Base-by-base conservation (phyloP, 1,140 invertebrate genomes). In the Ectropis grisescens region DNA sequence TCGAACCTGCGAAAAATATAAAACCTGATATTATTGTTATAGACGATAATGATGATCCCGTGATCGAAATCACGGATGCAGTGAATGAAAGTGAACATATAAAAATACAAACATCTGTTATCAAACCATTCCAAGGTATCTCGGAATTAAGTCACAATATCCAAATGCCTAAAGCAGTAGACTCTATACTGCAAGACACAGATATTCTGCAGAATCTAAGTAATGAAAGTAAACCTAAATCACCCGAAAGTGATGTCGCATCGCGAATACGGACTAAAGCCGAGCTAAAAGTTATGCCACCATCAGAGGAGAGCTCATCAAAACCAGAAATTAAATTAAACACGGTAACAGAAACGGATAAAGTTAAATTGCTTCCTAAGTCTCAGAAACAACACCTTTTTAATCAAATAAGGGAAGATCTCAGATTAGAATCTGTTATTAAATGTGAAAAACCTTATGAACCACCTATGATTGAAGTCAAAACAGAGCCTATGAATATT, bases 241-340 rank as follows among this genome's bases (percentile, higher is more conserved):
- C 69, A 8, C 67, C 70, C 2, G 65, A 76, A 60, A 67, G 58
- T 42, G 74, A 79, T 43, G 71, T 91, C 28, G 85, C 89, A 6
- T 89, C 91, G 7, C 85, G 92, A 51, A 93, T 93, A 46, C 82
- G 91, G 30, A 94, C 92, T 1, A 93, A 93, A 78, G 92, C 89
- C 1, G 92, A 94, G 76, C 69, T 93, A 11, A 94, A 93, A 75
- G 91, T 75, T 28, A 74, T 81, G 70, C 75, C 70, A 26, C 64
- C 71, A n/a, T 61, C 67, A 13, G 60, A 79, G 46, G 72, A 78
- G 27, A 55, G 28, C 26, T 37, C 47, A 14, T 13, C 48, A 4
- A 70, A 68, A 53, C 12, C 43, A n/a, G 58, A 74, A 11, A 41
- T 24, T 24, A 59, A 46, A 35, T 37, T 39, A 28, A 35, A 46